Percentiles rank a stretch among this genome's conserved stretches.
Evolutionary conservation across 2,113 vertebrate species (phyloP).

Genomic region (Ochotona curzoniae): DNA sequence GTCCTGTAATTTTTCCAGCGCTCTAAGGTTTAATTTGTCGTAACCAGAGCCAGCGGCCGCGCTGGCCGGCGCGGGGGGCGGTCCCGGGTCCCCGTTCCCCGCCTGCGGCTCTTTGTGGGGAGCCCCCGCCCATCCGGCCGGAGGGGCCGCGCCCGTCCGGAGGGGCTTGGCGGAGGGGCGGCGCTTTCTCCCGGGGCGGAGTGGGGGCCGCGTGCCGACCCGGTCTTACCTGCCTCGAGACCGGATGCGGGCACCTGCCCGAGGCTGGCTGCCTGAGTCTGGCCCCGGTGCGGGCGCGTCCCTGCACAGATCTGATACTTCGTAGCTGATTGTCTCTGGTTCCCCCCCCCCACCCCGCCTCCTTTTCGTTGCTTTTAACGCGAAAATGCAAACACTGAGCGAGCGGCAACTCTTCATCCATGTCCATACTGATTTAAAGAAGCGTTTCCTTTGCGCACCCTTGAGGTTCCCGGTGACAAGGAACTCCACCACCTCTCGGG

Average conservation of each 20-base stretch:
- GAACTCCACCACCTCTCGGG: neutral
- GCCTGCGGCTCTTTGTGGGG: slow-evolving; percentile 61
- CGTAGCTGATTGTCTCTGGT: neutral
- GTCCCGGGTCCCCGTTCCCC: neutral
- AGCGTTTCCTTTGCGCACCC: neutral
- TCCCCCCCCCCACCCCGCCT: neutral
- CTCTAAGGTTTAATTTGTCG: slow-evolving; percentile 66
- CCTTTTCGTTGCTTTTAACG: neutral
- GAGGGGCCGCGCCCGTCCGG: slow-evolving; percentile 40
- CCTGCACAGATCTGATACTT: neutral
- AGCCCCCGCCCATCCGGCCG: slow-evolving; percentile 67
- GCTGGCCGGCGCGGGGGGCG: slow-evolving; percentile 44
- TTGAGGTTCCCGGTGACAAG: neutral
- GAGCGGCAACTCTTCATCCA: neutral
- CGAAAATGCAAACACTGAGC: neutral
- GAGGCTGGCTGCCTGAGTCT: too few species aligned
- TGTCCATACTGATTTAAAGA: neutral
- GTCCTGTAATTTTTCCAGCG: slow-evolving; percentile 80
- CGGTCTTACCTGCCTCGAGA: neutral
- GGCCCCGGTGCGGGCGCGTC: neutral
- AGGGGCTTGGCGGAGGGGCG: neutral
- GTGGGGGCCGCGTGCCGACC: too few species aligned
- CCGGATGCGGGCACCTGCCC: neutral
- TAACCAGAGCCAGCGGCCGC: slow-evolving; percentile 54
- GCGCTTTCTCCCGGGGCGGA: too few species aligned